Evolutionary conservation across 1,140 invertebrate genomes (phyloP), one percentile per base, ranked within the genome.

Genomic region (Andrena cerasifolii): DNA sequence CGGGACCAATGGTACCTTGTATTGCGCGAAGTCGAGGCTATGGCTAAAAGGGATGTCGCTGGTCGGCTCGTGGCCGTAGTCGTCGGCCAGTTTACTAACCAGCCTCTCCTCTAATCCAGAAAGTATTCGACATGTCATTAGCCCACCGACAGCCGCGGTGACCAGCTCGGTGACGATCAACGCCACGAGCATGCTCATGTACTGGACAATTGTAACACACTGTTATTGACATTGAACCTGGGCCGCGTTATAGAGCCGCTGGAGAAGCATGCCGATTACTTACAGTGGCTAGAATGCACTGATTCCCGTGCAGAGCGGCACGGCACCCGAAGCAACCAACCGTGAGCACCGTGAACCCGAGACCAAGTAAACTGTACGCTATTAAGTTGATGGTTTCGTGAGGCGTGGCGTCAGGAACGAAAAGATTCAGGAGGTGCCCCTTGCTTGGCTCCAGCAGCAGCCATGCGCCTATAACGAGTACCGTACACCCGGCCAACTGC

Each of bases 321-420:
- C 93, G 93, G 77, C 94, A 94, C 7, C 94, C 94, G 72, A 93
- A 93, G 84, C 94, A 92, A 33, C 93, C 93, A 8, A 93, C 91
- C n/a, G 89, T 85, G 14, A 94, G 84, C n/a, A 94, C 90, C 26
- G 90, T 85, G n/a, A 89, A 85, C 28, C 94, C 94, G 24, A 94
- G 86, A 16, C 89, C 93, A 24, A 94, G 87, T 43, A 93, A 80
- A 63, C 87, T 90, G 70, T 92, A 94, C 26, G 93, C 93, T 72
- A 93, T 82, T 53, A 93, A 87, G 76, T 93, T 90, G 16, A 93
- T 87, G 14, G 93, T 89, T 66, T 93, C 89, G 61, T 91, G 83
- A 31, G 91, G 90, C 26, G 86, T 80, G 43, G 84, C 73, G 51
- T 92, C 89, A 24, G 89, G 71, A 1, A 90, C 80, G 78, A 94